These are phyloP conservation scores for Heliconius hermathena DNA, from an alignment of 1,140 invertebrate genomes.

Conservation along the genomic window DNA sequence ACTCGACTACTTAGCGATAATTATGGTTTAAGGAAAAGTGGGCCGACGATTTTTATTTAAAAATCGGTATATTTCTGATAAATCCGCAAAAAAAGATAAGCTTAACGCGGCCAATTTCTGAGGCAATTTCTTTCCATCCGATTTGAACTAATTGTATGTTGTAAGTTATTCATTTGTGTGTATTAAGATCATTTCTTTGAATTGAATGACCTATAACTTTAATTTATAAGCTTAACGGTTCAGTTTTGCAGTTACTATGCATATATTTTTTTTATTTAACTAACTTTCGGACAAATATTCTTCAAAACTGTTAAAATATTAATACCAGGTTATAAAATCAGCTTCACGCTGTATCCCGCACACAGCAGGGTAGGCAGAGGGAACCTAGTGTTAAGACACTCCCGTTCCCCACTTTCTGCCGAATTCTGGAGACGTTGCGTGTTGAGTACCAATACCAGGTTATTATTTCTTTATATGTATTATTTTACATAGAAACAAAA, in stretches of 20 bases:
- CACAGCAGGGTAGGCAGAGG: too few relatives aligned
- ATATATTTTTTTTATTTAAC: too few relatives aligned
- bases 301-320: too few relatives aligned
- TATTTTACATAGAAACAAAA: too few relatives aligned
- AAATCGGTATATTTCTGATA: slow-evolving; percentile 4
- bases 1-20: slow-evolving; percentile 4
- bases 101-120: not conserved
- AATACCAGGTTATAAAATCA: too few relatives aligned
- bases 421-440: too few relatives aligned
- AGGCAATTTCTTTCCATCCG: not conserved
- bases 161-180: not conserved
- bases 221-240: not conserved
- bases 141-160: slow-evolving; percentile 6
- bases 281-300: too few relatives aligned
- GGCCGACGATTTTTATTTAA: slow-evolving; percentile 3
- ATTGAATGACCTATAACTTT: not conserved
- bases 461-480: too few relatives aligned
- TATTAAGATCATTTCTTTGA: slow-evolving; percentile 7
- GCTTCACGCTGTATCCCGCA: too few relatives aligned
- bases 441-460: too few relatives aligned
- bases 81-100: slow-evolving; percentile 5
- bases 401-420: too few relatives aligned
- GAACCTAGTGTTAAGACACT: too few relatives aligned
- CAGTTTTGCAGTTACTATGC: not conserved
- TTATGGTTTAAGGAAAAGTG: slow-evolving; percentile 5